phyloP scores from a whole-genome alignment of 2,113 vertebrate species.

The Pedetes capensis region DNA sequence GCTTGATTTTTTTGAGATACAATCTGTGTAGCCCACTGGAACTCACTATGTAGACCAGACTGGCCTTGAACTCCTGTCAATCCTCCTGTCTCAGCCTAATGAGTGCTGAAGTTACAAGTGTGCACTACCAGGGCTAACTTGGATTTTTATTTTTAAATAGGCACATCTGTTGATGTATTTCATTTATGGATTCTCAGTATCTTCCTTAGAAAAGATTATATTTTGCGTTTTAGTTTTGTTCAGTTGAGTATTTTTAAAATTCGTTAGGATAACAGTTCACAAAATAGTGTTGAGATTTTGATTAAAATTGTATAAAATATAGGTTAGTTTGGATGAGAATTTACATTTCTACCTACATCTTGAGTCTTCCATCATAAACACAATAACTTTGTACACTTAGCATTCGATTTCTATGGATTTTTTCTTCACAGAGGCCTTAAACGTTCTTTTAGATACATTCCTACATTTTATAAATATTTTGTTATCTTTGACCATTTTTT shows the following conservation, averaged over 20 bases:
- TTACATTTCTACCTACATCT: conserved; percentile 31
- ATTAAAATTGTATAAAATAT: neutral
- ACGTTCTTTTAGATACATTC: neutral
- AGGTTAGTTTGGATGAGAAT: neutral
- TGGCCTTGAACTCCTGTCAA: no score
- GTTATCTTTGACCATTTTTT: neutral
- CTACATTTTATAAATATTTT: neutral
- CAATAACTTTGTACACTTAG: neutral
- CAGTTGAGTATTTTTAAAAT: neutral
- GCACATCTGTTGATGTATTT: neutral
- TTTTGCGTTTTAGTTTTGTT: neutral
- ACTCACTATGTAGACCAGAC: neutral
- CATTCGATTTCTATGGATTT: neutral
- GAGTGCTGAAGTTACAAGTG: no score
- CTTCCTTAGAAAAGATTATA: conserved; percentile 1
- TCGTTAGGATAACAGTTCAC: neutral
- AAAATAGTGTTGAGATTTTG: neutral
- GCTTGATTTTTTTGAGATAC: no score
- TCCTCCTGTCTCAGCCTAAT: no score
- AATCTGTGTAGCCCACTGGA: no score
- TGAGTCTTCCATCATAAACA: neutral
- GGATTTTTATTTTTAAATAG: conserved; percentile 2
- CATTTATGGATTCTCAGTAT: neutral
- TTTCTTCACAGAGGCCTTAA: neutral
- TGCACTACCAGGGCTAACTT: no score